A percentile compares a stretch with the other conserved stretches of the same genome.
Evolutionary conservation across 2,888 invertebrate genomes (phyloP).

Genomic region (Patella pellucida): DNA sequence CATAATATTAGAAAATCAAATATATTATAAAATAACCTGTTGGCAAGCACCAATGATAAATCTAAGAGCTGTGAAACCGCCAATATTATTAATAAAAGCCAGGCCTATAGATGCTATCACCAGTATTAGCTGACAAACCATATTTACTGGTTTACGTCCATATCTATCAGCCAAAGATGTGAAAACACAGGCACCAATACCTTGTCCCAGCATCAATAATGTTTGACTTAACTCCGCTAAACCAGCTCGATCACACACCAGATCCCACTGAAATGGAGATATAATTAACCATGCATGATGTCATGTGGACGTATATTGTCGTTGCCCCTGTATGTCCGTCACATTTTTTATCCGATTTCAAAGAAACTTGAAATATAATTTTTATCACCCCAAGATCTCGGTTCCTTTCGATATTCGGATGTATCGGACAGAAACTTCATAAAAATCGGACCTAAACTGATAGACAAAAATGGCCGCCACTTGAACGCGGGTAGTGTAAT

Average conservation of each 20-base stretch:
- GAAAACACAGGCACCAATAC: constrained; percentile 46
- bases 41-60: constrained; percentile 41
- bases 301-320: no score
- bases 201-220: constrained; percentile 47
- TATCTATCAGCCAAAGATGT: constrained; percentile 49
- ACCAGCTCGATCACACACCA: constrained; percentile 53
- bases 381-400: no score
- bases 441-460: no score
- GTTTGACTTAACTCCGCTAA: constrained; percentile 52
- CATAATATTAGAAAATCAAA: no score
- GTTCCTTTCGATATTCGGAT: no score
- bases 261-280: constrained; percentile 35
- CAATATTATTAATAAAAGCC: constrained; percentile 40
- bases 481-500: no score
- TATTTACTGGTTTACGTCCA: constrained; percentile 51
- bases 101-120: constrained; percentile 29
- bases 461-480: no score
- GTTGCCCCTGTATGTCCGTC: no score
- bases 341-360: no score
- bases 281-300: no score
- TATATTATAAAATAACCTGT: constrained; percentile 30
- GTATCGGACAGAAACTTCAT: no score
- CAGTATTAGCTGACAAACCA: constrained; percentile 38
- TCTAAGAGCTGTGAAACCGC: constrained; percentile 42
- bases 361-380: no score